Evolutionary conservation across 2,888 invertebrate genomes (phyloP).

Genomic region (Linnaemya vulpina): DNA sequence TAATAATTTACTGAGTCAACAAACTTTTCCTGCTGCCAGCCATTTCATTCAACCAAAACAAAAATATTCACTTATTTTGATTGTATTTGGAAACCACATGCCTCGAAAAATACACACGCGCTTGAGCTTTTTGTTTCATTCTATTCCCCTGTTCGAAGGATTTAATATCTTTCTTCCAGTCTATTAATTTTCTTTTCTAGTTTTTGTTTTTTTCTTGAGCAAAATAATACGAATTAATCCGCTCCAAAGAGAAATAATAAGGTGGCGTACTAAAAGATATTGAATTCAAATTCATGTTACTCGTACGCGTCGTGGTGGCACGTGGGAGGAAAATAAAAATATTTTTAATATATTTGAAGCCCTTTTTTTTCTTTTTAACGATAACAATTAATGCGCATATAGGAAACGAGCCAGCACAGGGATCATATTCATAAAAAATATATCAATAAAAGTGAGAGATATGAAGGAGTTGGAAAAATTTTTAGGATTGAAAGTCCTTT

Average conservation of each 20-base stretch:
- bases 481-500: too few relatives aligned
- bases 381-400: background rate
- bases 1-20: background rate
- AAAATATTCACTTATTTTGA: slow-evolving; percentile 15
- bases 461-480: too few relatives aligned
- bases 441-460: too few relatives aligned
- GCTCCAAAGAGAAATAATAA: background rate
- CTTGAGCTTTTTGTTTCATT: background rate
- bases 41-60: background rate
- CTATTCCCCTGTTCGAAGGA: background rate
- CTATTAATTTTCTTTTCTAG: background rate
- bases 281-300: background rate
- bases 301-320: background rate
- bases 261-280: background rate
- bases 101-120: background rate
- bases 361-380: too few relatives aligned
- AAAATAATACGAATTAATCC: background rate
- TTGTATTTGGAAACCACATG: background rate
- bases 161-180: background rate
- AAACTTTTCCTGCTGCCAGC: background rate
- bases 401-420: too few relatives aligned
- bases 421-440: too few relatives aligned
- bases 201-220: background rate
- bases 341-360: too few relatives aligned
- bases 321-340: too few relatives aligned